Base-by-base conservation (phyloP, 2,797 vertebrate species). In the Crypturellus tataupa region DNA sequence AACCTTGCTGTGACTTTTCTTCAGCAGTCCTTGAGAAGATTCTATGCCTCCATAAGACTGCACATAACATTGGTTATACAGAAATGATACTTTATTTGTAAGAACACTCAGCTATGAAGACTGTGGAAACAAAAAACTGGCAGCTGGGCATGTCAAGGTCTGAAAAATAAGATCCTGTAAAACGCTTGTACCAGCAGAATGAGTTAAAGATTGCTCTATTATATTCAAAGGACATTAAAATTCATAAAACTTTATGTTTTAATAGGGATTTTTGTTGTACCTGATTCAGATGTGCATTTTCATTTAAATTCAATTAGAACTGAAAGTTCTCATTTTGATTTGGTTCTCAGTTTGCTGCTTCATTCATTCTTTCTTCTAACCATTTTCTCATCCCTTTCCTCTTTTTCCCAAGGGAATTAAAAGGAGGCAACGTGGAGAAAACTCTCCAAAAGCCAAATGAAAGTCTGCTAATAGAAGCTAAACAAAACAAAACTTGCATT, bases 301-400 rank as follows among this genome's bases (percentile, higher is more conserved):
- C 16, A 88, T 86, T 89, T 87, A 17, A 71, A 83, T 78, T 89
- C 58, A 85, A 31, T 85, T 77, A 91, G 42, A 88, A 93, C 27
- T 31, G 51, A 87, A 90, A 94, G 56, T 33, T 91, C 88, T 63
- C 55, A 35, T 80, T 93, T 78, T 86, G 4, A 86, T 62, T 73
- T 55, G 35, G 5, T 82, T 95, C 63, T 91, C 46, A 67, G 62
- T 73, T 84, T 86, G 83, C 59, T 91, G 55, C 46, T 92, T 55
- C 35, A 53, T 73, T 93, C 63, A 46, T 69, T 68, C 47, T 77
- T 85, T 87, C 77, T 90, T 81, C 68, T 89, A 67, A 79, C 18
- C 14, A 49, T 81, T 90, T 94, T 89, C 31, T 90, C 60, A 73
- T 62, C 44, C 42, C 71, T 77, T 56, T 69, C 29, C 44, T 90